These are phyloP conservation scores for Nylanderia fulva DNA, from an alignment of 1,140 invertebrate genomes.

Conservation along the genomic window DNA sequence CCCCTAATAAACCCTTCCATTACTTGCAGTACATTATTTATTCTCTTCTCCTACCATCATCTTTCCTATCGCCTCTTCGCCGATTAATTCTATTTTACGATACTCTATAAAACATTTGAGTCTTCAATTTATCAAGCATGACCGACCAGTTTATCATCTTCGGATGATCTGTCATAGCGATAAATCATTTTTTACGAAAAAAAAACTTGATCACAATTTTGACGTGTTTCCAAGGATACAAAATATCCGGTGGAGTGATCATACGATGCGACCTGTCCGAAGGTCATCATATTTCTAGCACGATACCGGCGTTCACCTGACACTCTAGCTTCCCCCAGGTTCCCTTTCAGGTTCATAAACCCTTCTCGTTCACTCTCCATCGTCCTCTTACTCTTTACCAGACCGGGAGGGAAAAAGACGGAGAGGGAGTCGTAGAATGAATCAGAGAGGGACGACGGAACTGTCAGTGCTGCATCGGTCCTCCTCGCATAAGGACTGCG, in stretches of 20 bases:
- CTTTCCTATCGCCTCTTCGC: background rate
- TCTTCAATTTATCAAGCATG: constrained; percentile 33
- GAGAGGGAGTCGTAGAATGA: constrained; percentile 62
- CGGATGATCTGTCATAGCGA: constrained; percentile 22
- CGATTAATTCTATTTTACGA: background rate
- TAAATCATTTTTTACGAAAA: constrained; percentile 48
- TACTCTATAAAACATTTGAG: constrained; percentile 5
- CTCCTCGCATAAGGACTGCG: constrained; percentile 77
- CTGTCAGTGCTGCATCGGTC: constrained; percentile 78
- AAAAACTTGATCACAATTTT: constrained; percentile 48
- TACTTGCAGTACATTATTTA: background rate
- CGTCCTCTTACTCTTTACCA: background rate
- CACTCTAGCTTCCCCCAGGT: constrained; percentile 41
- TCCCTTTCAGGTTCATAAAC: constrained; percentile 48
- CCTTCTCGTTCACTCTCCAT: constrained; percentile 45
- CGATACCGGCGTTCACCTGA: constrained; percentile 44
- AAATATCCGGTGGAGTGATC: background rate
- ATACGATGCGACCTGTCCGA: constrained; percentile 12
- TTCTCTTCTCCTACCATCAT: background rate
- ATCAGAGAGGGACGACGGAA: constrained; percentile 75
- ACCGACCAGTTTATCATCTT: constrained; percentile 16
- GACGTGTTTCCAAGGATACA: constrained; percentile 24
- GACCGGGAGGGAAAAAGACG: constrained; percentile 61
- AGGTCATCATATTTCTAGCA: constrained; percentile 53
- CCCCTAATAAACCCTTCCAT: no score